Evolutionary conservation across 2,888 invertebrate genomes (phyloP), one percentile per base, ranked within the genome.

Genomic region (Hermodice carunculata): DNA sequence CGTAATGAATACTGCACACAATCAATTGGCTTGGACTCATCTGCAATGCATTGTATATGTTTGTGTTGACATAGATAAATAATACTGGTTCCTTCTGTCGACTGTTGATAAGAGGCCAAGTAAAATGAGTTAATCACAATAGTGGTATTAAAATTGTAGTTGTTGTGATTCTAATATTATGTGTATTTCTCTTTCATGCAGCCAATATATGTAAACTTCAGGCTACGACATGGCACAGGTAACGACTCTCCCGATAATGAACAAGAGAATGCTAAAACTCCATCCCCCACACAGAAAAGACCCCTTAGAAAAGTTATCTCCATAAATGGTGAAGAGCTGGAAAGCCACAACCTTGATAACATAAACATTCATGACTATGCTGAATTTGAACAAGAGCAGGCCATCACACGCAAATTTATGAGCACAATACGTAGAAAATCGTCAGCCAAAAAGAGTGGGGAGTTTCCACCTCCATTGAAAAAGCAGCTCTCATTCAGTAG

Each of bases 291-390:
- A n/a, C 40, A 8, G 22, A 17, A 29, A 5, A 22, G n/a, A 24
- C 53, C 54, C 24, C 59, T 69, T n/a, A 34, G 34, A 32, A 71
- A 75, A 61, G 76, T 77, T 54, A 76, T 84, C 58, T 83, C 83
- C 56, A 82, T 84, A 37, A 84, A 84, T 65, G 83, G 83, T 29
- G 81, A 83, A 66, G 66, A 77, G 54, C 60, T 81, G 43, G 75
- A 78, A 8, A 69, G 68, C 32, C 32, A 67, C 28, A 58, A 71
- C 29, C 51, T 77, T 32, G 72, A 74, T n/a, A 63, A 76, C 26
- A 67, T 84, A 43, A 81, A 83, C 68, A 84, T 84, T 67, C 85
- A 84, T 70, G 82, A 84, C 69, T 81, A 73, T 75, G 80, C 84
- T 51, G 69, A 68, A 11, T 85, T 84, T 76, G 83, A 82, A 66